Evolutionary conservation across 53 echinoderm and acorn worm genomes (phyloP).

Genomic region (Stichopus horrens): DNA sequence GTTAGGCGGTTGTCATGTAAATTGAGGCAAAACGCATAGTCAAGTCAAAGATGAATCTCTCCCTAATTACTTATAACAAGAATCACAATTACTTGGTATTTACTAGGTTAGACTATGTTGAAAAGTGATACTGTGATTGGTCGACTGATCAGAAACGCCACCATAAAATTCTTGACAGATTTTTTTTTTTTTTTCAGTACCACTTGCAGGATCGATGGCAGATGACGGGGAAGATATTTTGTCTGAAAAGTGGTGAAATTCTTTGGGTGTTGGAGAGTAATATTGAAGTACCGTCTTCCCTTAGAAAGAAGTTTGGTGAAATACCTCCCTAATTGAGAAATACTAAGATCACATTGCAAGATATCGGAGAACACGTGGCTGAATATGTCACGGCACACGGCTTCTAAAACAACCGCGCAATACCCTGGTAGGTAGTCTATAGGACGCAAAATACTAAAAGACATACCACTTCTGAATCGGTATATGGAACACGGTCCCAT

Average conservation of each 20-base stretch:
- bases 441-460: conserved; percentile 40
- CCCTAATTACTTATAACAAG: background rate
- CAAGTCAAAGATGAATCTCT: background rate
- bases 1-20: background rate
- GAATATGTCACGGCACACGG: background rate
- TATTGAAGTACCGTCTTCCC: conserved; percentile 30
- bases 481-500: conserved; percentile 43
- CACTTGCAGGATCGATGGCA: conserved; percentile 2
- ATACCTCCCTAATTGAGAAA: conserved; percentile 62
- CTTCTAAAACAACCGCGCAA: conserved; percentile 50
- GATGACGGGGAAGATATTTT: conserved; percentile 24
- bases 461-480: conserved; percentile 57
- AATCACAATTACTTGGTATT: background rate
- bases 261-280: too few relatives aligned
- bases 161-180: too few relatives aligned
- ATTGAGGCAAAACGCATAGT: background rate
- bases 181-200: conserved; percentile 16
- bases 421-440: too few relatives aligned
- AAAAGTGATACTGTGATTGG: conserved; percentile 27
- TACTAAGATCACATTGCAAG: too few relatives aligned
- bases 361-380: conserved; percentile 59
- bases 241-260: background rate
- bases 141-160: too few relatives aligned
- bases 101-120: conserved; percentile 27
- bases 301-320: conserved; percentile 48